These are phyloP conservation scores for Chaenocephalus aceratus DNA, from an alignment of 2,113 vertebrate species.

Conservation along the genomic window DNA sequence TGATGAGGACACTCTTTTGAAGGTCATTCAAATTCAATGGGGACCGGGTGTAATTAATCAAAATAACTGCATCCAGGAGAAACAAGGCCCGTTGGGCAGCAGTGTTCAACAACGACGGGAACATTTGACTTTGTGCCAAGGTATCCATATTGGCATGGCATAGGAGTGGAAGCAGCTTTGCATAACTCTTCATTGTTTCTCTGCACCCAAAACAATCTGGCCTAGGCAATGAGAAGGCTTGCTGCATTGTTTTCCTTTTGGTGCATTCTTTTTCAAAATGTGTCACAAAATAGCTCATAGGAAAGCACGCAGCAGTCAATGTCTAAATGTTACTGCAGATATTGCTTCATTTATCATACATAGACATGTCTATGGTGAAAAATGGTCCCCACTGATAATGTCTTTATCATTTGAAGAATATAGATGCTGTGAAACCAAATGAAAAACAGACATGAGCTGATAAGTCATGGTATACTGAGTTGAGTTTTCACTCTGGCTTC, in stretches of 20 bases:
- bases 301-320: neutral
- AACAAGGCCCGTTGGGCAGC: constrained; percentile 47
- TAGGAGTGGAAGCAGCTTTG: constrained; percentile 5
- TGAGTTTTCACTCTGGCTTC: constrained; percentile 2
- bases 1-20: constrained; percentile 65
- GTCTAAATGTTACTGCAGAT: constrained; percentile 6
- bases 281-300: neutral
- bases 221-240: neutral
- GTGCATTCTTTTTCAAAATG: neutral
- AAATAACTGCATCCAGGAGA: constrained; percentile 65
- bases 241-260: neutral
- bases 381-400: neutral
- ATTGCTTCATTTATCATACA: neutral
- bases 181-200: constrained; percentile 35
- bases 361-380: neutral
- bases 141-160: constrained; percentile 36
- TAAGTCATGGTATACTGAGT: neutral
- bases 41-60: constrained; percentile 73
- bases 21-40: constrained; percentile 74
- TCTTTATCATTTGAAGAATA: neutral
- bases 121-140: constrained; percentile 48
- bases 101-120: constrained; percentile 38
- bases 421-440: neutral
- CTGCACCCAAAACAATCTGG: constrained; percentile 12
- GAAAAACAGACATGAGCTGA: neutral